These are phyloP conservation scores for Hydractinia echinata DNA, from an alignment of 30 jellyfish, hydroid and myxozoan genomes.

Conservation along the genomic window DNA sequence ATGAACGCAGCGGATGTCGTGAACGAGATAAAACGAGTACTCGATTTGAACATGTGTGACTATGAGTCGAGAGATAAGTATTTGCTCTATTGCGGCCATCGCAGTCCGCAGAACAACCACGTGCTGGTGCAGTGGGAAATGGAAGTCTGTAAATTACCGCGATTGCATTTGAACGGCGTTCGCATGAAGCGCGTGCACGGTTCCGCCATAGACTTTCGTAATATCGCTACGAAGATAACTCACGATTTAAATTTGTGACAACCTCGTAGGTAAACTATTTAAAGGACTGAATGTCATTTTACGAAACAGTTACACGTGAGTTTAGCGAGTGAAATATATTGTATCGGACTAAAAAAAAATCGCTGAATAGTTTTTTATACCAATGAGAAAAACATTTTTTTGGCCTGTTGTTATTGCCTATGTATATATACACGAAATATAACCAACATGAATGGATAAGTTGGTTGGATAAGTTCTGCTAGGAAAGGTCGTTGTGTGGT, in stretches of 20 bases:
- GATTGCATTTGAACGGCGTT: constrained; percentile 93
- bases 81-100: constrained; percentile 85
- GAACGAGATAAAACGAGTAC: constrained; percentile 91
- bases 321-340: background rate
- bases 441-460: too few relatives aligned
- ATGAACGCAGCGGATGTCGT: constrained; percentile 88
- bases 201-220: constrained; percentile 90
- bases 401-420: too few relatives aligned
- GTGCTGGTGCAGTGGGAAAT: constrained; percentile 96
- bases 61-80: constrained; percentile 91
- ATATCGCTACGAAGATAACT: constrained; percentile 96
- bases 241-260: constrained; percentile 70
- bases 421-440: too few relatives aligned
- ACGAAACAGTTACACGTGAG: background rate
- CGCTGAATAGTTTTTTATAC: background rate
- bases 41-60: constrained; percentile 84
- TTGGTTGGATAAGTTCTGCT: too few relatives aligned
- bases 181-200: constrained; percentile 97
- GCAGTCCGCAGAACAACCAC: constrained; percentile 80
- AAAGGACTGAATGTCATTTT: background rate
- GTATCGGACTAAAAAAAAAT: background rate
- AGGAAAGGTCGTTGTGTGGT: too few relatives aligned
- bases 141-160: constrained; percentile 98
- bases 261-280: background rate
- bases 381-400: too few relatives aligned